These are phyloP conservation scores for Pampus argenteus DNA, from an alignment of 2,797 vertebrate genomes.

Conservation along the genomic window DNA sequence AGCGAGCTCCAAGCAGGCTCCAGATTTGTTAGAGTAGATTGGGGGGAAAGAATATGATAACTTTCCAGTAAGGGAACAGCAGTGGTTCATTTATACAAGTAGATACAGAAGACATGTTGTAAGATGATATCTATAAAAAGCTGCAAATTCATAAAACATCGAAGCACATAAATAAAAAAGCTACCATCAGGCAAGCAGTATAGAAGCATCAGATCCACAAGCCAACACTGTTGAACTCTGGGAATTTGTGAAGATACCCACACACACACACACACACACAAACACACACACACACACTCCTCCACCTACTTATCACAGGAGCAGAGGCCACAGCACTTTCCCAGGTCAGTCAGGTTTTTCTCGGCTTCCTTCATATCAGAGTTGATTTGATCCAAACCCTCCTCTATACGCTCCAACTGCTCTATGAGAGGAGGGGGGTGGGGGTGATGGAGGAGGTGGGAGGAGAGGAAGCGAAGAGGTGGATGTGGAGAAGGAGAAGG, in stretches of 20 bases:
- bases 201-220: too few relatives aligned
- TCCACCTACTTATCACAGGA: conserved; percentile 91
- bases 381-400: conserved; percentile 97
- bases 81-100: background rate
- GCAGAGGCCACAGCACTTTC: conserved; percentile 95
- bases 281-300: conserved; percentile 30
- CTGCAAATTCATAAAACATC: background rate
- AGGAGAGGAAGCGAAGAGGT: too few relatives aligned
- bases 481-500: background rate
- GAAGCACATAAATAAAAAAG: too few relatives aligned
- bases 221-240: background rate
- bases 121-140: background rate
- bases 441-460: background rate
- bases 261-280: conserved; percentile 3
- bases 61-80: background rate
- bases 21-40: too few relatives aligned
- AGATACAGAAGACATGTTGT: background rate
- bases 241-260: background rate
- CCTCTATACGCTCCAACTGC: conserved; percentile 91
- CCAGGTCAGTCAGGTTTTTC: conserved; percentile 95
- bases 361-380: conserved; percentile 96
- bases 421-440: conserved; percentile 77
- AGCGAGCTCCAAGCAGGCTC: too few relatives aligned
- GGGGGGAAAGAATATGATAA: too few relatives aligned
- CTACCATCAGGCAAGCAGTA: too few relatives aligned